A percentile compares a stretch with the other conserved stretches of the same genome.
Evolutionary conservation across 2,888 invertebrate genomes (phyloP).

Genomic region (Argyresthia goedartella): DNA sequence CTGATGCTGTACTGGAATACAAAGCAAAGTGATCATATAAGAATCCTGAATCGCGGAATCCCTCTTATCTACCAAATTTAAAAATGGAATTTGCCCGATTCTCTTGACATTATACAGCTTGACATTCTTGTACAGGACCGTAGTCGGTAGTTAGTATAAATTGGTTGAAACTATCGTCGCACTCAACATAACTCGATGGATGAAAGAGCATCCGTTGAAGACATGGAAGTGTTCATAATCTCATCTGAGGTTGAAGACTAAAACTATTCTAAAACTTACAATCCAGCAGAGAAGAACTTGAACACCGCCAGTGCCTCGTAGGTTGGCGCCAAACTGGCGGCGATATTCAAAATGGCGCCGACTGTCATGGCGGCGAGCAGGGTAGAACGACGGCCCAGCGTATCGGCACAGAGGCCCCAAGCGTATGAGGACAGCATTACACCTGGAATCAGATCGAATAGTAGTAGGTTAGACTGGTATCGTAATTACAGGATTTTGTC

Average conservation of each 20-base stretch:
- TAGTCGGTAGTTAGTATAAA: no score
- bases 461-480: neutral
- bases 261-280: slow-evolving; percentile 34
- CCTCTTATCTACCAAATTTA: no score
- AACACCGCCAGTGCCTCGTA: slow-evolving; percentile 30
- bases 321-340: slow-evolving; percentile 38
- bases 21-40: neutral
- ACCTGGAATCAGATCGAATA: slow-evolving; percentile 14
- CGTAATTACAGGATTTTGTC: no score
- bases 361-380: slow-evolving; percentile 45
- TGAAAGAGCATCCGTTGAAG: no score
- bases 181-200: no score
- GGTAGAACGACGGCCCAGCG: slow-evolving; percentile 36
- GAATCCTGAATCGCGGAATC: no score
- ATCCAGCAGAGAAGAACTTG: slow-evolving; percentile 43
- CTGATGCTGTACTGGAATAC: slow-evolving; percentile 40
- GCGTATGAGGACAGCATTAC: slow-evolving; percentile 48
- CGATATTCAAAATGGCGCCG: slow-evolving; percentile 31
- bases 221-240: no score
- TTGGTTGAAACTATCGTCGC: no score
- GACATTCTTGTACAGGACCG: no score
- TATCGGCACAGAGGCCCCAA: slow-evolving; percentile 52
- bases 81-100: no score
- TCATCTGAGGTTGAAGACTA: no score
- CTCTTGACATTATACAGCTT: no score